Conservation (phyloP, 2,113 vertebrate genomes). For the Cyrtonyx montezumae region DNA sequence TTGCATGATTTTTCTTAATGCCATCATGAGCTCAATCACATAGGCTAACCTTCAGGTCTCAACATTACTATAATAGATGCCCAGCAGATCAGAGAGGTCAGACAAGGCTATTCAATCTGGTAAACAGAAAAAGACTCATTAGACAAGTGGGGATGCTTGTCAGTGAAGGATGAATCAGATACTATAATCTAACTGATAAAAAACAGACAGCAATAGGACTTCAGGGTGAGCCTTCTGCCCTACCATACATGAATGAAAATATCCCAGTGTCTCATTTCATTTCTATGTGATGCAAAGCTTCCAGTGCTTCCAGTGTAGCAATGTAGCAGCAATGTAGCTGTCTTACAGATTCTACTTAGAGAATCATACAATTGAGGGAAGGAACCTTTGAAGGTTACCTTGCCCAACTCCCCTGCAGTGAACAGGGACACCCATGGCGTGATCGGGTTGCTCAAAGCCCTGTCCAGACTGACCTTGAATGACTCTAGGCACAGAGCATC, state of each 20-base stretch:
- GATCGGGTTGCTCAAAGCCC: no score
- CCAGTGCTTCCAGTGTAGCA: not conserved
- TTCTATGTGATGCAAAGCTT: not conserved
- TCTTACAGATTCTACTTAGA: slow-evolving; percentile 12
- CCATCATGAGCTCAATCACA: not conserved
- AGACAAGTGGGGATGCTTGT: not conserved
- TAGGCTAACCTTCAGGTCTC: not conserved
- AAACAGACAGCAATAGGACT: not conserved
- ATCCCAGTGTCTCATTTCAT: not conserved
- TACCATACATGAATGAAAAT: slow-evolving; percentile 7
- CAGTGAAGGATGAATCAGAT: not conserved
- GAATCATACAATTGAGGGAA: no score
- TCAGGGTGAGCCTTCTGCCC: not conserved
- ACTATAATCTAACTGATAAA: not conserved
- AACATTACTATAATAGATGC: not conserved
- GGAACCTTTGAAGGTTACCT: no score
- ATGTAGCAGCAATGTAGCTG: not conserved
- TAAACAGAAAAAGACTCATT: slow-evolving; percentile 12
- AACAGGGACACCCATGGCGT: no score
- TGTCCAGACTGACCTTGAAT: no score
- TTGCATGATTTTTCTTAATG: not conserved
- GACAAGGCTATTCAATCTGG: not conserved
- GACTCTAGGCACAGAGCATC: no score
- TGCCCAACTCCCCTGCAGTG: no score
- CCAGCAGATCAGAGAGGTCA: slow-evolving; percentile 13